A percentile compares a stretch with the other conserved stretches of the same genome.
Evolutionary conservation across 37 sponge, comb jelly and placozoan genomes (phyloP).

Genomic region (Hexactinellida sp.): DNA sequence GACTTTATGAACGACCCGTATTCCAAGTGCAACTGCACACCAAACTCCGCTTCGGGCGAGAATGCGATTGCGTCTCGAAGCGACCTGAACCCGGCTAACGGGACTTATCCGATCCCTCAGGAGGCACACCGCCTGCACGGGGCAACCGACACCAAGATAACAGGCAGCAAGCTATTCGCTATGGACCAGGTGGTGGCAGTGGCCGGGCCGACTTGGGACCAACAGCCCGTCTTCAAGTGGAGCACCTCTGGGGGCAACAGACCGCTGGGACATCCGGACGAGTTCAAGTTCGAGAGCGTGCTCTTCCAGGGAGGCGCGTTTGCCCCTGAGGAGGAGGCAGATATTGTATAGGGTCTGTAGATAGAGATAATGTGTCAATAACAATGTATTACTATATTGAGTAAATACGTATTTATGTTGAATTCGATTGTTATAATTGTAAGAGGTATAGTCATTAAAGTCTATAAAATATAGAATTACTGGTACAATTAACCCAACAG

Average conservation of each 20-base stretch:
- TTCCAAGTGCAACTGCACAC: slow-evolving; percentile 75
- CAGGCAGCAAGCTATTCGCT: slow-evolving; percentile 19
- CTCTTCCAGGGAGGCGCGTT: not conserved
- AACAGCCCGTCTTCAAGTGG: slow-evolving; percentile 90
- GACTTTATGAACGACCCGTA: slow-evolving; percentile 82
- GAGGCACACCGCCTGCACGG: slow-evolving; percentile 79
- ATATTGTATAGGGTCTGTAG: too few species aligned
- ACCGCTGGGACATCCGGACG: slow-evolving; percentile 79
- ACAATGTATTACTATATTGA: too few species aligned
- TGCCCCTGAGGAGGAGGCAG: not conserved
- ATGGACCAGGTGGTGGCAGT: slow-evolving; percentile 31
- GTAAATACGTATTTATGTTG: too few species aligned
- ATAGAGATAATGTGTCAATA: too few species aligned
- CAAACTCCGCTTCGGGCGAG: slow-evolving; percentile 75
- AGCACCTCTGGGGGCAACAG: slow-evolving; percentile 54
- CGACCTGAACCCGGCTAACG: slow-evolving; percentile 83
- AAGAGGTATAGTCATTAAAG: too few species aligned
- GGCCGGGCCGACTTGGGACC: slow-evolving; percentile 78
- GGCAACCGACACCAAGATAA: slow-evolving; percentile 79
- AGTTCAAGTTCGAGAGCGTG: slow-evolving; percentile 55
- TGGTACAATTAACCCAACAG: too few species aligned
- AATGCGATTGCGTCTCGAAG: slow-evolving; percentile 80
- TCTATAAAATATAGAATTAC: too few species aligned
- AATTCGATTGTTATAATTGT: too few species aligned
- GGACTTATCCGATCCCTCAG: slow-evolving; percentile 70